Conservation (phyloP, 2,113 vertebrate genomes). For the Uria lomvia region DNA sequence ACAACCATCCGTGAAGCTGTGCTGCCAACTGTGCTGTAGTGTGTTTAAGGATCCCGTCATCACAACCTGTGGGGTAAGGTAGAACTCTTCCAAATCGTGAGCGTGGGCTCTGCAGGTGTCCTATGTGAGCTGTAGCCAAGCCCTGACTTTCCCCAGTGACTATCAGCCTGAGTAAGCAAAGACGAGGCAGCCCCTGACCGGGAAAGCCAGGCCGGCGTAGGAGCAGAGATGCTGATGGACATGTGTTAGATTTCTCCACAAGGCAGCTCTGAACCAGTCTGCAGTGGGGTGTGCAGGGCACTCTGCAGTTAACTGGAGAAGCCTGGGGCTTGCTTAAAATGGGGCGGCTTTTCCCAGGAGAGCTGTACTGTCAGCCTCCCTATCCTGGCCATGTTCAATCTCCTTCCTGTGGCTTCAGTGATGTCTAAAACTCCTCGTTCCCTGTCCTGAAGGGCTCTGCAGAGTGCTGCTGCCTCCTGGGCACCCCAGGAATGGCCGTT, state of each 20-base stretch:
- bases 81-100: background rate
- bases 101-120: background rate
- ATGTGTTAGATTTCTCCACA: background rate
- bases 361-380: background rate
- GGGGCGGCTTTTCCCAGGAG: background rate
- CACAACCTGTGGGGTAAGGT: constrained; percentile 96
- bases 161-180: background rate
- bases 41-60: constrained; percentile 98
- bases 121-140: background rate
- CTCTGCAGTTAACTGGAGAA: background rate
- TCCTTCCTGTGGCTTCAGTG: background rate
- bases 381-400: background rate
- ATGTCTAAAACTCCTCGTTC: background rate
- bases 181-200: background rate
- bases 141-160: background rate
- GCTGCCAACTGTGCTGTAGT: constrained; percentile 94
- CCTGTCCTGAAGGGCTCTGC: background rate
- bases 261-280: background rate
- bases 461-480: background rate
- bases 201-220: background rate
- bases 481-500: background rate
- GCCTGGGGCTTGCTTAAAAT: background rate
- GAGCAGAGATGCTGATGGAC: background rate
- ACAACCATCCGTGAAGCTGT: constrained; percentile 95
- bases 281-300: background rate